These are phyloP conservation scores for Macrosiphum euphorbiae DNA, from an alignment of 2,888 invertebrate species.

Conservation along the genomic window DNA sequence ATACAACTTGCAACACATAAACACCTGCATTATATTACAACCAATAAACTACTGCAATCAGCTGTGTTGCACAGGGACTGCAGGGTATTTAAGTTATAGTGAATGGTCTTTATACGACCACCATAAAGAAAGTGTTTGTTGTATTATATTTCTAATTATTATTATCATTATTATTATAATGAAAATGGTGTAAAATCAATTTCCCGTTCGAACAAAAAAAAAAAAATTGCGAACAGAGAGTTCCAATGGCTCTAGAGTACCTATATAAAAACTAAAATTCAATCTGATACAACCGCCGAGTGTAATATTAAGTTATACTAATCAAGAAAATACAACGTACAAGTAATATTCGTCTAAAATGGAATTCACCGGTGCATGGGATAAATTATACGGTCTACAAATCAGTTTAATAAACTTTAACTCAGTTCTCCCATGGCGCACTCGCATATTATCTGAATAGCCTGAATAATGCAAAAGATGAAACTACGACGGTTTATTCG, in stretches of 20 bases:
- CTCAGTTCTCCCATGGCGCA: background rate
- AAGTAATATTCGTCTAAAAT: slow-evolving; percentile 14
- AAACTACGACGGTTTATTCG: background rate
- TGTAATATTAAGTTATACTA: slow-evolving; percentile 18
- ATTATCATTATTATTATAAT: too few relatives aligned
- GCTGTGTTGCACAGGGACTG: background rate
- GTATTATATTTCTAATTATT: background rate
- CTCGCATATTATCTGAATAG: background rate
- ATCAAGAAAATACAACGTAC: background rate
- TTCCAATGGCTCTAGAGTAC: background rate
- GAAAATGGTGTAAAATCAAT: background rate
- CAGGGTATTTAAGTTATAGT: background rate
- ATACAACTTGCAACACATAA: background rate
- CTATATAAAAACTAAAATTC: background rate
- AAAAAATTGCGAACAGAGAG: background rate
- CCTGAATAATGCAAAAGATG: slow-evolving; percentile 20
- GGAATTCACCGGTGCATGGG: background rate
- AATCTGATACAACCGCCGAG: background rate
- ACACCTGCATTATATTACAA: background rate
- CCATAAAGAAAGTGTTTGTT: background rate
- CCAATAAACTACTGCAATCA: background rate
- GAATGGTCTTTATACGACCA: background rate
- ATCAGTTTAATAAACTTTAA: slow-evolving; percentile 45
- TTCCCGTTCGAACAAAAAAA: background rate
- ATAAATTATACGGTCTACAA: slow-evolving; percentile 23